Base-by-base conservation (phyloP, 2,113 vertebrate genomes). In the Piaya cayana region DNA sequence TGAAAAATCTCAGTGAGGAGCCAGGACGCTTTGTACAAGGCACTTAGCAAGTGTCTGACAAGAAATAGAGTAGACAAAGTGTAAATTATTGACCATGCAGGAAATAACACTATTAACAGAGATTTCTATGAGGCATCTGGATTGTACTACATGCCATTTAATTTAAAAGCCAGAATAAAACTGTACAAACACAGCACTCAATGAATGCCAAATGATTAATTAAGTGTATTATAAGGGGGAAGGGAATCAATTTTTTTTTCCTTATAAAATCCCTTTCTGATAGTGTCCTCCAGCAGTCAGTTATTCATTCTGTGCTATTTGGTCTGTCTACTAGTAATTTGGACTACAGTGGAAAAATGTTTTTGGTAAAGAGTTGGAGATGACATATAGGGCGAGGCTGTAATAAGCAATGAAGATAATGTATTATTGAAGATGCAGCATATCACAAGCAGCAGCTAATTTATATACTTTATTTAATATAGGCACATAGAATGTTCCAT, bases 351-450 rank as follows among this genome's bases (percentile, higher is more conserved):
- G 18, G 29, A 72, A 69, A 88, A 71, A 4, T 12, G 47, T 15
- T 65, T 84, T 53, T 68, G 16, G 3, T 68, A 43, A 69, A 74
- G 8, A 19, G 2, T 12, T 85, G 37, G 30, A 78, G 23, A 58
- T 30, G 10, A 58, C 20, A 81, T 12, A 52, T 9, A 63, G 13
- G 27, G 29, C 0, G 0, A 75, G 10, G 14, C 3, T 58, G 12
- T 55, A 67, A 56, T 30, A 53, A 88, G 9, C 15, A 43, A 43
- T 27, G 47, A 87, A 74, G 42, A 36, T 6, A 4, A 63, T 16
- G 26, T 26, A 69, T 84, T 69, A 62, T 17, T 67, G 39, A 84
- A 81, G n/a, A 67, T 69, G 15, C 10, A n/a, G 10, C 4, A 52
- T 15, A 34, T 56, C 4, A 3, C 3, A 26, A 69, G 81, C 60